A percentile compares a stretch with the other conserved stretches of the same genome.
phyloP scores from a whole-genome alignment of 2,797 vertebrate species.

The Phoxinus dragarum region DNA sequence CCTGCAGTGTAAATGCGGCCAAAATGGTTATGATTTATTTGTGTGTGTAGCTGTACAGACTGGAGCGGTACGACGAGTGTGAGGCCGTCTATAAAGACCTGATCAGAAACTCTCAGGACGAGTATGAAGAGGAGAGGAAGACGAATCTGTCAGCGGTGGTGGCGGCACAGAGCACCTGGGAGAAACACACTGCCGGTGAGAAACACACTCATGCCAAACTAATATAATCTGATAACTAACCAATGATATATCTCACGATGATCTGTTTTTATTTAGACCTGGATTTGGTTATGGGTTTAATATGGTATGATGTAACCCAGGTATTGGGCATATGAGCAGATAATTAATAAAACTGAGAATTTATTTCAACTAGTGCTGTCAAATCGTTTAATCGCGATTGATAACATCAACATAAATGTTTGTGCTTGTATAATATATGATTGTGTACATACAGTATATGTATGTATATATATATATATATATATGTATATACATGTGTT shows the following conservation, averaged over 20 bases:
- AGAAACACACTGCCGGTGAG: slow-evolving; percentile 85
- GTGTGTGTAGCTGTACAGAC: slow-evolving; percentile 86
- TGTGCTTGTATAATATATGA: too few species aligned
- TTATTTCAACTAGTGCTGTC: not conserved
- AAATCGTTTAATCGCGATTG: too few species aligned
- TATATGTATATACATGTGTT: too few species aligned
- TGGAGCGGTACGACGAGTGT: slow-evolving; percentile 93
- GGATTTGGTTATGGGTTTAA: not conserved
- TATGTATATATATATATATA: too few species aligned
- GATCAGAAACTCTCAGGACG: slow-evolving; percentile 97
- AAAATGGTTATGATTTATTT: not conserved
- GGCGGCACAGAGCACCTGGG: slow-evolving; percentile 95
- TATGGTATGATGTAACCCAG: not conserved
- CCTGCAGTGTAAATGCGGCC: too few species aligned
- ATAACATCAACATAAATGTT: too few species aligned
- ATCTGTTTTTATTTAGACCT: not conserved
- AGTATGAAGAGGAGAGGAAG: slow-evolving; percentile 98
- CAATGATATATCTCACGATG: not conserved
- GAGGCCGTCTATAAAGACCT: slow-evolving; percentile 92
- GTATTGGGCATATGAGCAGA: not conserved
- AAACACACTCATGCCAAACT: not conserved
- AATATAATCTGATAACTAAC: not conserved
- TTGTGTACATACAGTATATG: too few species aligned
- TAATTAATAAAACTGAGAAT: not conserved
- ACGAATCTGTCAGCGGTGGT: slow-evolving; percentile 95